These are phyloP conservation scores for Coracopsis vasa DNA, from an alignment of 2,113 vertebrate genomes.

Conservation along the genomic window DNA sequence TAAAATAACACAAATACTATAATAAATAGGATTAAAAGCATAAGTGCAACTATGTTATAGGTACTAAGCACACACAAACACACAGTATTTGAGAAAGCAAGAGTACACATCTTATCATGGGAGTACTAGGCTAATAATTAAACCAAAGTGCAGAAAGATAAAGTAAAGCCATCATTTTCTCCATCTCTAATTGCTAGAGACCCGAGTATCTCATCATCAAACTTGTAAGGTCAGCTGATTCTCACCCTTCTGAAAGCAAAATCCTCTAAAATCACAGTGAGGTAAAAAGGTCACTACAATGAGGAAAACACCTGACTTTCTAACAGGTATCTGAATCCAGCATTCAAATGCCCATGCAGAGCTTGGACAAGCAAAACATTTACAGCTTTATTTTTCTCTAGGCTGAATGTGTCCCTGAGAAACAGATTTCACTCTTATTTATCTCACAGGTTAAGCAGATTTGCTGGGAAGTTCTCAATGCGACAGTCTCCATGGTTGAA, in stretches of 20 bases:
- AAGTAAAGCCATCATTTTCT: not conserved
- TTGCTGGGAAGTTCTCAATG: not conserved
- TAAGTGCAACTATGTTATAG: not conserved
- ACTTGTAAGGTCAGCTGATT: constrained; percentile 2
- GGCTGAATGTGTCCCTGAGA: not conserved
- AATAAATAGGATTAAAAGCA: not conserved
- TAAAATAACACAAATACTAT: not conserved
- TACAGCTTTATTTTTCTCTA: not conserved
- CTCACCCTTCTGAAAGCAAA: not conserved
- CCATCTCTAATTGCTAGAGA: not conserved
- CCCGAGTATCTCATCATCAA: not conserved
- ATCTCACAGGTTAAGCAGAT: not conserved
- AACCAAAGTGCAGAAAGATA: not conserved
- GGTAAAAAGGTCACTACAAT: not conserved
- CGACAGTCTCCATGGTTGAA: not conserved
- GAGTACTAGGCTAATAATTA: not conserved
- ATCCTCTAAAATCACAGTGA: not conserved
- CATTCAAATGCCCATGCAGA: not conserved
- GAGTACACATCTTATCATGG: not conserved
- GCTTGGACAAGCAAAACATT: not conserved
- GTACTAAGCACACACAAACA: not conserved
- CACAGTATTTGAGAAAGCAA: not conserved
- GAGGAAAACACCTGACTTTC: not conserved
- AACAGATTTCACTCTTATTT: not conserved
- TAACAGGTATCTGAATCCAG: not conserved